Percentiles rank a stretch among this genome's conserved stretches.
Conservation (phyloP, 1,140 invertebrate genomes). For the Pectinophora gossypiella region DNA sequence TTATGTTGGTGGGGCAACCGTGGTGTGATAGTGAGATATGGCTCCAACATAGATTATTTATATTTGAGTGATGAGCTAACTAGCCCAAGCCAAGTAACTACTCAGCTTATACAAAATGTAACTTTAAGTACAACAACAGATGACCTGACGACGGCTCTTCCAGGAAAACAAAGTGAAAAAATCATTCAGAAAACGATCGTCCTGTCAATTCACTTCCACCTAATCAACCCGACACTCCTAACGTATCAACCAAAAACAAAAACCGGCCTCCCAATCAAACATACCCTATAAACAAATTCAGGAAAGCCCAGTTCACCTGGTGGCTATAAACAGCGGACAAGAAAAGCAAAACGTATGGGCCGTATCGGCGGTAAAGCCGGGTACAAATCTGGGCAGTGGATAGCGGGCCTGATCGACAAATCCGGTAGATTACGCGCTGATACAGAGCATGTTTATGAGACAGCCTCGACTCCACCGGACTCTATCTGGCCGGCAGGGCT, state of each 20-base stretch:
- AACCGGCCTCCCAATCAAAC: slow-evolving; percentile 1
- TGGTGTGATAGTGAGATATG: too few relatives aligned
- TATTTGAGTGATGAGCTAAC: too few relatives aligned
- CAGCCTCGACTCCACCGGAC: slow-evolving; percentile 55
- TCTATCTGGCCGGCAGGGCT: slow-evolving; percentile 33
- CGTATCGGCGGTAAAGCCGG: slow-evolving; percentile 54
- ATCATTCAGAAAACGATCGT: too few relatives aligned
- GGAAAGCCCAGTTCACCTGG: slow-evolving; percentile 33
- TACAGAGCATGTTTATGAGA: slow-evolving; percentile 70
- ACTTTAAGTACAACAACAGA: too few relatives aligned
- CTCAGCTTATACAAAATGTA: too few relatives aligned
- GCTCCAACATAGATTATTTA: too few relatives aligned
- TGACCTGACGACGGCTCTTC: too few relatives aligned
- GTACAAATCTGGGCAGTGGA: slow-evolving; percentile 65
- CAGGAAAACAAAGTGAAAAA: too few relatives aligned
- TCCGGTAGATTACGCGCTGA: slow-evolving; percentile 70
- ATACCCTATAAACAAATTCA: slow-evolving; percentile 30
- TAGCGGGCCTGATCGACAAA: slow-evolving; percentile 69
- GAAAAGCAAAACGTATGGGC: slow-evolving; percentile 65
- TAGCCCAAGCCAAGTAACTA: too few relatives aligned
- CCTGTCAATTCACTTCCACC: too few relatives aligned
- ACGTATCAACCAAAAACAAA: not conserved
- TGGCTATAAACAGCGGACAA: slow-evolving; percentile 56
- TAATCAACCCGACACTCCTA: too few relatives aligned
- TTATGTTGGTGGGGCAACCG: too few relatives aligned